phyloP scores from a whole-genome alignment of 2,113 vertebrate genomes.

The Hippocampus barbouri region DNA sequence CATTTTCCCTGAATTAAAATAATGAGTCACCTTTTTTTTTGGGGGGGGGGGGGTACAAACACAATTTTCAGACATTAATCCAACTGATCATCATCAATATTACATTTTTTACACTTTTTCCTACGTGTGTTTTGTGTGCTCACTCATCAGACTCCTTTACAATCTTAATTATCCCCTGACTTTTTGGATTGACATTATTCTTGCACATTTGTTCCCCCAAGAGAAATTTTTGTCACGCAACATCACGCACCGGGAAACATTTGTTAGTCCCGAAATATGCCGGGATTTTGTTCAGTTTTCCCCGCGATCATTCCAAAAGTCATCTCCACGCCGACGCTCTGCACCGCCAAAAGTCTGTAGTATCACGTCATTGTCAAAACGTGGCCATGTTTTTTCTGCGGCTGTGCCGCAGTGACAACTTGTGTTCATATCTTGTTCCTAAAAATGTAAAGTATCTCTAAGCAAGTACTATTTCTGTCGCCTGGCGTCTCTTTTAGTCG shows the following conservation, averaged over 20 bases:
- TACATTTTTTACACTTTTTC: no score
- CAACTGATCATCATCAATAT: no score
- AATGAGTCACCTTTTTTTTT: no score
- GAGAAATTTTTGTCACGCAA: no score
- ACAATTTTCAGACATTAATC: no score
- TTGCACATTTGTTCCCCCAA: background rate
- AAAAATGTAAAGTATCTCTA: background rate
- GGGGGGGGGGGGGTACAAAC: no score
- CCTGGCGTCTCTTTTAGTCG: conserved; percentile 7
- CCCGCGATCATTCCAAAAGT: background rate
- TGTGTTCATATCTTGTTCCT: background rate
- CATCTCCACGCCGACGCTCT: background rate
- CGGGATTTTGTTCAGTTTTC: background rate
- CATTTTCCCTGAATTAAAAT: background rate
- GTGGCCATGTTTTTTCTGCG: background rate
- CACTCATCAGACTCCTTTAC: background rate
- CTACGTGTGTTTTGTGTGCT: background rate
- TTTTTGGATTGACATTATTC: background rate
- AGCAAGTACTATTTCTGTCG: conserved; percentile 1
- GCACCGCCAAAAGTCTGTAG: background rate
- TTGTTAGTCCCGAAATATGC: background rate
- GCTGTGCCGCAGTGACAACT: background rate
- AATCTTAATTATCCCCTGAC: background rate
- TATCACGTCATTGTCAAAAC: background rate
- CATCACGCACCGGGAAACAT: background rate